Evolutionary conservation across 2,797 vertebrate genomes (phyloP).

Genomic region (Psittacula derbiana): DNA sequence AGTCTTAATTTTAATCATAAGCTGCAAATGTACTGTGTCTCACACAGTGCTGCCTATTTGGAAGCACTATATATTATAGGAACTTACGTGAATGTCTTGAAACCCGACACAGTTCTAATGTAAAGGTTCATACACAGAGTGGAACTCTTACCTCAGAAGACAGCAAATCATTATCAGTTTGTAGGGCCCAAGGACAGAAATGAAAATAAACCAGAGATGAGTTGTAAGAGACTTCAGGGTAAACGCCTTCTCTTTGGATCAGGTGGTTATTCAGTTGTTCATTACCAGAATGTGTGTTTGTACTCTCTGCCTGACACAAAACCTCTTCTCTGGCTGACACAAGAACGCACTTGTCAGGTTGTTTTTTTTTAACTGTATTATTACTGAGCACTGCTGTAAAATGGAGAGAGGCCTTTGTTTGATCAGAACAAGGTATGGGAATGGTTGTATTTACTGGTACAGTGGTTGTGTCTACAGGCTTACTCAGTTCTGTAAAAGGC

Average conservation of each 20-base stretch:
- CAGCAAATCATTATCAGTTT: background rate
- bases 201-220: background rate
- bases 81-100: slow-evolving; percentile 16
- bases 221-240: background rate
- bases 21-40: slow-evolving; percentile 49
- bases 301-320: background rate
- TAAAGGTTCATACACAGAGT: background rate
- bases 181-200: background rate
- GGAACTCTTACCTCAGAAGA: background rate
- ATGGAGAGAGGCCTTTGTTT: background rate
- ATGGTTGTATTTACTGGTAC: background rate
- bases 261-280: background rate
- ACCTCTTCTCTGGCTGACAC: background rate
- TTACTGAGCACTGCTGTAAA: background rate
- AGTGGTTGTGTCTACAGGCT: background rate
- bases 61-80: slow-evolving; percentile 34
- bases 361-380: background rate
- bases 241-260: background rate
- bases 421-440: background rate
- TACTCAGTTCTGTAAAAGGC: background rate
- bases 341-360: background rate
- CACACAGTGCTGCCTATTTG: slow-evolving; percentile 45
- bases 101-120: slow-evolving; percentile 1
- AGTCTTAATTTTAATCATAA: slow-evolving; percentile 68
- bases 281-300: background rate